These are phyloP conservation scores for Pterobdella sp. DNA, from an alignment of 2,888 invertebrate species.

Conservation along the genomic window DNA sequence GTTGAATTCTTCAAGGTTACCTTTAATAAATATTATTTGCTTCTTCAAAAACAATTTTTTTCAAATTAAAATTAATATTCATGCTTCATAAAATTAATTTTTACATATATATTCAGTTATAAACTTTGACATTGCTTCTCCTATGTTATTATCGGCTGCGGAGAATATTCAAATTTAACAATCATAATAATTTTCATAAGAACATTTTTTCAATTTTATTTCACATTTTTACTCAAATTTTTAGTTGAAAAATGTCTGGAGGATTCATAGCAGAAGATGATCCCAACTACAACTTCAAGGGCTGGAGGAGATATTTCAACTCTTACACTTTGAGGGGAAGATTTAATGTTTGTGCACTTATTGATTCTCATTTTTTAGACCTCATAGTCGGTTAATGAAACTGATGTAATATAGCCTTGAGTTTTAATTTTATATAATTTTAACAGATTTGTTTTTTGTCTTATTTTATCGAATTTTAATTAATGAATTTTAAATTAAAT, in stretches of 20 bases:
- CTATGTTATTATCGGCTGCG: too few relatives aligned
- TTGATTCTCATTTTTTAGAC: background rate
- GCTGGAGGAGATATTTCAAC: slow-evolving; percentile 41
- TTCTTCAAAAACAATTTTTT: too few relatives aligned
- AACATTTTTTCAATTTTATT: too few relatives aligned
- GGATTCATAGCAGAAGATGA: slow-evolving; percentile 40
- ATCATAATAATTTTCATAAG: too few relatives aligned
- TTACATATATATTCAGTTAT: too few relatives aligned
- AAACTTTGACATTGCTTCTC: too few relatives aligned
- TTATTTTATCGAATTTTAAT: background rate
- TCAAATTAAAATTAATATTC: too few relatives aligned
- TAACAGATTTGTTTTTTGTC: background rate
- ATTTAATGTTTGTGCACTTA: slow-evolving; percentile 40
- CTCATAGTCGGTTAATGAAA: background rate
- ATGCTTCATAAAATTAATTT: too few relatives aligned
- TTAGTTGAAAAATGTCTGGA: slow-evolving; percentile 41
- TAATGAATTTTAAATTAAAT: background rate
- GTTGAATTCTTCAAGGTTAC: slow-evolving; percentile 6
- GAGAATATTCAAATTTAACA: too few relatives aligned
- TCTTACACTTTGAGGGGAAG: slow-evolving; percentile 42
- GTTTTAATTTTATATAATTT: background rate
- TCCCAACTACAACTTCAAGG: slow-evolving; percentile 41
- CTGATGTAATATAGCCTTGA: background rate
- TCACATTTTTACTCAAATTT: too few relatives aligned
- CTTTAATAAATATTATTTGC: background rate